Evolutionary conservation across 2,888 invertebrate genomes (phyloP).

Genomic region (Melieria picta): DNA sequence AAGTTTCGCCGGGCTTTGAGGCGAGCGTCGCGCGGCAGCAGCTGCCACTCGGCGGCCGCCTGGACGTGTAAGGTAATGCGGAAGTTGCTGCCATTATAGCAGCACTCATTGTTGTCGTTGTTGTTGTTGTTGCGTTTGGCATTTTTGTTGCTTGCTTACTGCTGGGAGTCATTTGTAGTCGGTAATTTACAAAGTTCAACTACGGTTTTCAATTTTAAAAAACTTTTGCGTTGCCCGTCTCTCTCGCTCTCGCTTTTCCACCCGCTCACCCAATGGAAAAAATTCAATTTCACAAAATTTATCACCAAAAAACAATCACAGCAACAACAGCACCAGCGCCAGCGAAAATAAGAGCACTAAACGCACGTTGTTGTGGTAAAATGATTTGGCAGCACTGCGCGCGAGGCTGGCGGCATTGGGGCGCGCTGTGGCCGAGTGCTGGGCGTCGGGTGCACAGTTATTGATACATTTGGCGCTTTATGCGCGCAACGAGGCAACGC

Average conservation of each 20-base stretch:
- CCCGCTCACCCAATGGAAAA: background rate
- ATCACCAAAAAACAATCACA: slow-evolving; percentile 16
- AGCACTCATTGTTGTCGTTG: background rate
- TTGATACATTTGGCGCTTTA: no score
- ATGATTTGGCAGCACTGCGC: no score
- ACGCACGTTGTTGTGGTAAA: no score
- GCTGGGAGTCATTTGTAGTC: slow-evolving; percentile 29
- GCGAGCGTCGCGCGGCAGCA: background rate
- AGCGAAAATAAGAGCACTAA: background rate
- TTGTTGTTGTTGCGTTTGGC: background rate
- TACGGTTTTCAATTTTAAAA: slow-evolving; percentile 23
- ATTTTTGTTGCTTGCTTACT: slow-evolving; percentile 5
- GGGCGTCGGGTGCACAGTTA: no score
- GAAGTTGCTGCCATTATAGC: slow-evolving; percentile 4
- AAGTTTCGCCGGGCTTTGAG: slow-evolving; percentile 25
- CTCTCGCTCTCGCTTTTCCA: slow-evolving; percentile 3
- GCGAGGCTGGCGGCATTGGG: no score
- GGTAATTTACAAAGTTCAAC: slow-evolving; percentile 27
- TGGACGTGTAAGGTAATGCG: background rate
- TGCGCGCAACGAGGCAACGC: no score
- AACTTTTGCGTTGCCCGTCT: background rate
- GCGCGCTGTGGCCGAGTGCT: no score
- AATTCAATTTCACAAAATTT: slow-evolving; percentile 19
- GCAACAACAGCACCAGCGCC: background rate
- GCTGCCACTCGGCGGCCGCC: background rate